These are phyloP conservation scores for Agelaius phoeniceus DNA, from an alignment of 2,113 vertebrate species.

Conservation along the genomic window DNA sequence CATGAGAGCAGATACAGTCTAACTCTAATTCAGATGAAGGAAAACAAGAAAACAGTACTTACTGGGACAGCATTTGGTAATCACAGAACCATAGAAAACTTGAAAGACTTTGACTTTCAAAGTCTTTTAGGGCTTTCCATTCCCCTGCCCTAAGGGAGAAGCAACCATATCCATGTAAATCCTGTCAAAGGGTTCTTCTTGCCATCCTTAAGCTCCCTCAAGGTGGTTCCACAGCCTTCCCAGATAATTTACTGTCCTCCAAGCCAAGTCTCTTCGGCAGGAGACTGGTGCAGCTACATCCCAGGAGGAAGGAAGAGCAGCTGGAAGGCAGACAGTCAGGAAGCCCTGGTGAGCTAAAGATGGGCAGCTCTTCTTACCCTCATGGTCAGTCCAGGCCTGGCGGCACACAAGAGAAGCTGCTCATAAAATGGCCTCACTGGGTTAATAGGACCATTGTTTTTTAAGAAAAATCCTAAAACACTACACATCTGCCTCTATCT, in stretches of 20 bases:
- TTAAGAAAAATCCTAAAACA: background rate
- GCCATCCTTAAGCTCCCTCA: background rate
- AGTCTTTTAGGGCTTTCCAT: background rate
- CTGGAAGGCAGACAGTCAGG: background rate
- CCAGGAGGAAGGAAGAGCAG: background rate
- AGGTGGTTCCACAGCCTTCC: background rate
- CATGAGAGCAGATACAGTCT: background rate
- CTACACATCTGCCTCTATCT: background rate
- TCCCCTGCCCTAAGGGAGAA: background rate
- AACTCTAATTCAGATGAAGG: background rate
- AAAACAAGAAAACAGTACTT: background rate
- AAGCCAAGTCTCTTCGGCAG: background rate
- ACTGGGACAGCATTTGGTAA: background rate
- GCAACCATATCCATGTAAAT: background rate
- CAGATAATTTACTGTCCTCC: background rate
- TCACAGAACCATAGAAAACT: background rate
- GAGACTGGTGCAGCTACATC: background rate
- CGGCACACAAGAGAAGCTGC: background rate
- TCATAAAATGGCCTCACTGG: background rate
- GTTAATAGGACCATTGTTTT: background rate
- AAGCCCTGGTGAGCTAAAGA: background rate
- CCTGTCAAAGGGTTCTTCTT: background rate
- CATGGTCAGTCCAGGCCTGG: fast-evolving
- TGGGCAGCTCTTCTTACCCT: fast-evolving
- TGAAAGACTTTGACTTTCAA: background rate